These are phyloP conservation scores for Diloba caeruleocephala DNA, from an alignment of 2,888 invertebrate genomes.

Conservation along the genomic window DNA sequence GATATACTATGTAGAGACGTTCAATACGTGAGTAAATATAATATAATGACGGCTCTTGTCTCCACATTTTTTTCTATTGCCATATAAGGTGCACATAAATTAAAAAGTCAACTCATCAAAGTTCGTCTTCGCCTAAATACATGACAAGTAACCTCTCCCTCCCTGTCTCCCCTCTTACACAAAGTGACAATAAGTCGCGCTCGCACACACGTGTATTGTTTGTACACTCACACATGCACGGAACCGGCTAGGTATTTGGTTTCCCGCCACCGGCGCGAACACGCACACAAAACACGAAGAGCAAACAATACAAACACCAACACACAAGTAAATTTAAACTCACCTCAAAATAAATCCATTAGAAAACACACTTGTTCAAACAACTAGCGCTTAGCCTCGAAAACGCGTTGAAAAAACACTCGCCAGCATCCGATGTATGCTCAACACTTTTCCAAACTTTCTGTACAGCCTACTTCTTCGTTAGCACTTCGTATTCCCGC, in stretches of 20 bases:
- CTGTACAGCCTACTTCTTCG: slow-evolving; percentile 76
- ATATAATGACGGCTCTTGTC: slow-evolving; percentile 57
- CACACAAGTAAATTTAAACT: slow-evolving; percentile 89
- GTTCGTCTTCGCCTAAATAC: slow-evolving; percentile 87
- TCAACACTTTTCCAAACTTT: slow-evolving; percentile 87
- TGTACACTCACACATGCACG: slow-evolving; percentile 80
- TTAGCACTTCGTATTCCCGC: slow-evolving; percentile 77
- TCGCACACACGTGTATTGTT: slow-evolving; percentile 79
- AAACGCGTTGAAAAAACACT: slow-evolving; percentile 89
- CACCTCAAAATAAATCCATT: slow-evolving; percentile 90
- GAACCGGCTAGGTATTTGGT: slow-evolving; percentile 87
- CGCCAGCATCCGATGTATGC: slow-evolving; percentile 82
- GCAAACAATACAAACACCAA: slow-evolving; percentile 89
- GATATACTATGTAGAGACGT: slow-evolving; percentile 66
- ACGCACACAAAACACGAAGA: slow-evolving; percentile 87
- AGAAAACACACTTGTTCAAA: slow-evolving; percentile 90
- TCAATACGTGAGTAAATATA: slow-evolving; percentile 72
- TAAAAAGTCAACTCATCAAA: slow-evolving; percentile 86
- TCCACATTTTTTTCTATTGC: slow-evolving; percentile 61
- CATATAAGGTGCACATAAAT: slow-evolving; percentile 78
- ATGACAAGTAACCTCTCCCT: slow-evolving; percentile 87
- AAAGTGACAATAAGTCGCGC: slow-evolving; percentile 86
- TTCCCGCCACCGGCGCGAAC: slow-evolving; percentile 87
- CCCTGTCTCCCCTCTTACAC: slow-evolving; percentile 84
- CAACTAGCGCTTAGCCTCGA: slow-evolving; percentile 89